phyloP scores from a whole-genome alignment of 2,113 vertebrate genomes.

The Cyprinodon tularosa region DNA sequence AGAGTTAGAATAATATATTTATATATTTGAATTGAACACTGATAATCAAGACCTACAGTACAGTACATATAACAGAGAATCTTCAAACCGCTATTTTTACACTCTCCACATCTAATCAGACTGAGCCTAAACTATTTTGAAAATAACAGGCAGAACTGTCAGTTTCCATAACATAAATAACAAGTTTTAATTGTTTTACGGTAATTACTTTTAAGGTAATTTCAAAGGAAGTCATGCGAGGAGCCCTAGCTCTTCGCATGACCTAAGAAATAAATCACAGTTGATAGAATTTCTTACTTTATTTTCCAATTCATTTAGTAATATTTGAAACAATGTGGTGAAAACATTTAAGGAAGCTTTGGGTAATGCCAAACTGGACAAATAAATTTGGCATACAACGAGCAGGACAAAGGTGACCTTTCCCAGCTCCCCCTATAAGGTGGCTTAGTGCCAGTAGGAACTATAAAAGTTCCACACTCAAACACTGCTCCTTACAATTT shows the following conservation, averaged over 20 bases:
- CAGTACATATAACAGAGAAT: too few relatives aligned
- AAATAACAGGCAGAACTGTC: too few relatives aligned
- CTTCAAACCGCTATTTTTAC: too few relatives aligned
- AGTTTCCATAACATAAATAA: too few relatives aligned
- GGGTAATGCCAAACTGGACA: conserved; percentile 40
- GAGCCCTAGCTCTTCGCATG: conserved; percentile 9
- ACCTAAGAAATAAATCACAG: conserved; percentile 6
- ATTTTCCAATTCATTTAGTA: conserved; percentile 24
- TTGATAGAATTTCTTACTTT: not conserved
- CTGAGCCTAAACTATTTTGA: too few relatives aligned
- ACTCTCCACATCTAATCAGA: too few relatives aligned
- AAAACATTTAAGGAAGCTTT: conserved; percentile 19
- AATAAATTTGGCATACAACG: conserved; percentile 55
- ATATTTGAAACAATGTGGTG: conserved; percentile 9
- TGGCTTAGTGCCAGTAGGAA: conserved; percentile 58
- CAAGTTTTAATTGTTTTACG: too few relatives aligned
- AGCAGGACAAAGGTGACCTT: conserved; percentile 40
- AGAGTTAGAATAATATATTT: too few relatives aligned
- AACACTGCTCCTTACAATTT: conserved; percentile 51
- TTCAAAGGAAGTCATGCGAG: too few relatives aligned
- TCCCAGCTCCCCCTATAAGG: conserved; percentile 23
- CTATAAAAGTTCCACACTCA: conserved; percentile 55
- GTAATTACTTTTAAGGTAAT: too few relatives aligned
- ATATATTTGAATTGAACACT: too few relatives aligned
- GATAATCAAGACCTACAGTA: too few relatives aligned